Evolutionary conservation across 2,888 invertebrate species (phyloP).

Genomic region (Ptilodon capucinus): DNA sequence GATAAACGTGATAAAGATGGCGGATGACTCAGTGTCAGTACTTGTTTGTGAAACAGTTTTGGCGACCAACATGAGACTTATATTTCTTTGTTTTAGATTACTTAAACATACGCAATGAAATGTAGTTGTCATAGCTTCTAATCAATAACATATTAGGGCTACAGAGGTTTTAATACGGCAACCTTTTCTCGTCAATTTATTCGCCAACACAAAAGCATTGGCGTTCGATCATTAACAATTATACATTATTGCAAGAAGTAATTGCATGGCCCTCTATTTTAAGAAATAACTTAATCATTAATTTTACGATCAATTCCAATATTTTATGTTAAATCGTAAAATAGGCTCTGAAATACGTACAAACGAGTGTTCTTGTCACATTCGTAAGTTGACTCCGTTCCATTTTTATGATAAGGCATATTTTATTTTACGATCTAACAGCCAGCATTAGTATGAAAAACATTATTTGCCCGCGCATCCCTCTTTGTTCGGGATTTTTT

Average conservation of each 20-base stretch:
- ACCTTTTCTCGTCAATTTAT: too few relatives aligned
- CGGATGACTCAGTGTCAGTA: not conserved
- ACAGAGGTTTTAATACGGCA: too few relatives aligned
- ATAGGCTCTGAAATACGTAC: constrained; percentile 60
- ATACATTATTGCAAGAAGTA: too few relatives aligned
- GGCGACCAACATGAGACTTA: constrained; percentile 21
- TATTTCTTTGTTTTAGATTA: too few relatives aligned
- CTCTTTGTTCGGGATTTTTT: constrained; percentile 25
- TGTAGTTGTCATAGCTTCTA: too few relatives aligned
- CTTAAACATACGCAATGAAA: too few relatives aligned
- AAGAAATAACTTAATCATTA: too few relatives aligned
- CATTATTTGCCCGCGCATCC: constrained; percentile 23
- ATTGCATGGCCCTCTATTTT: too few relatives aligned
- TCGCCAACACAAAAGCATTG: too few relatives aligned
- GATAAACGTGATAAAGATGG: too few relatives aligned
- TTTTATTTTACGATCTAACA: constrained; percentile 37
- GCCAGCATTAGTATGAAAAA: constrained; percentile 39
- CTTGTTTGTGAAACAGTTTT: constrained; percentile 14
- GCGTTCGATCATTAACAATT: too few relatives aligned
- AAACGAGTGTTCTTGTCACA: constrained; percentile 56
- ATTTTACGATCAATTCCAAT: constrained; percentile 63
- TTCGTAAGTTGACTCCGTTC: constrained; percentile 52
- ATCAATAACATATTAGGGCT: too few relatives aligned
- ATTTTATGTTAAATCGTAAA: constrained; percentile 67
- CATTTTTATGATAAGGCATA: constrained; percentile 45